Evolutionary conservation across 1,140 invertebrate genomes (phyloP), one percentile per base, ranked within the genome.

Genomic region (Drosophila subobscura): DNA sequence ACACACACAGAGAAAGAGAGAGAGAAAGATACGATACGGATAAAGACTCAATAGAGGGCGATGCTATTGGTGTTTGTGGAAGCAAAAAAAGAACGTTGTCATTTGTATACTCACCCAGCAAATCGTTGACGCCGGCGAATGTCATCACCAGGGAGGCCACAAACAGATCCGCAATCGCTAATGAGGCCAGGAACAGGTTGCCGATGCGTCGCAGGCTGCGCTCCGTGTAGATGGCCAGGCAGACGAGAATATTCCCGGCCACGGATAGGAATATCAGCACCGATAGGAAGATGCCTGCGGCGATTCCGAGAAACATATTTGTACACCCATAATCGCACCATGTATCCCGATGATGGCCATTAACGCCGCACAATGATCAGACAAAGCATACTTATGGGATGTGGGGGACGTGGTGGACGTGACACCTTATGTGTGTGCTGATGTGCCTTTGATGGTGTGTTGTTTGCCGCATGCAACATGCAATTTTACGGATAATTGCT

Each of bases 101-200:
- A 67, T 57, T 42, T 51, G 44, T 52, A 81, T 52, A 81, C 90
- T 86, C 77, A 92, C 94, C 94, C 55, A 95, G 92, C 29, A 97
- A 93, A 92, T 97, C 96, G 92, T 97, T 97, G 77, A 97, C 95
- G 46, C 96, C 95, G 40, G 96, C 96, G 86, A 98, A 98, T 23
- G 96, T 97, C 97, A 98, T 98, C 61, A 99, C 98, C 79, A 98
- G 94, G 51, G 96, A 96, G 37, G 98, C 98, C 22, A 99, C 97
- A 80, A 99, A 96, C 72, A 99, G 95, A 92, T 99, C 98, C 47
- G 98, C 98, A 64, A 99, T 96, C 22, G 98, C 98, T 72, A 99
- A 93, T 3, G 97, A 99, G 20, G 98, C 98, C 77, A 99, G 94
- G 92, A 99, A 99, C 65, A 99, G 94, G 92, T 99, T 99, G 55